A percentile compares a stretch with the other conserved stretches of the same genome.
Evolutionary conservation across 2,888 invertebrate species (phyloP).

Genomic region (Athalia circularis): DNA sequence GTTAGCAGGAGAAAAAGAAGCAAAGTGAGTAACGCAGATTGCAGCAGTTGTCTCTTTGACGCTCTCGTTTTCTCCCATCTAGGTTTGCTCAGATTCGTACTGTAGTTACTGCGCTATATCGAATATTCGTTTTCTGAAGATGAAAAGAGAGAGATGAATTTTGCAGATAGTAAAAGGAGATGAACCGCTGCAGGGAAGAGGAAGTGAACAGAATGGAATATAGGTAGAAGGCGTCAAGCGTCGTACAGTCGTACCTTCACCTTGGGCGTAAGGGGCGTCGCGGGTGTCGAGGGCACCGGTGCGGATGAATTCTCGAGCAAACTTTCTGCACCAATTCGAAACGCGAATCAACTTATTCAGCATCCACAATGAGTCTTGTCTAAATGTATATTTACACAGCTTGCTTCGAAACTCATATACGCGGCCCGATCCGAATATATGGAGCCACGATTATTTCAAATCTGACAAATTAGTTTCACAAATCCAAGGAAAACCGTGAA

Average conservation of each 20-base stretch:
- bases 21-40: background rate
- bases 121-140: background rate
- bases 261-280: background rate
- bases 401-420: background rate
- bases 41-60: background rate
- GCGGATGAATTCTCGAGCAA: constrained; percentile 13
- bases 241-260: background rate
- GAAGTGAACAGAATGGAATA: constrained; percentile 16
- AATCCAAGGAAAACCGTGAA: too few relatives aligned
- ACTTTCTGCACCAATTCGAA: background rate
- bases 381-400: background rate
- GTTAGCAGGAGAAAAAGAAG: background rate
- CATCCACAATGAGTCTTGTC: constrained; percentile 4
- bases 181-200: constrained; percentile 5
- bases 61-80: background rate
- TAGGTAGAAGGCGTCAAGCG: constrained; percentile 36
- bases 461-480: too few relatives aligned
- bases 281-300: constrained; percentile 27
- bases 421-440: too few relatives aligned
- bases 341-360: constrained; percentile 4
- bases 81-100: too few relatives aligned
- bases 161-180: background rate
- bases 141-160: background rate
- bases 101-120: too few relatives aligned
- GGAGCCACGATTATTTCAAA: background rate